A percentile compares a stretch with the other conserved stretches of the same genome.
phyloP scores from a whole-genome alignment of 2,113 vertebrate genomes.

The Shinisaurus crocodilurus region DNA sequence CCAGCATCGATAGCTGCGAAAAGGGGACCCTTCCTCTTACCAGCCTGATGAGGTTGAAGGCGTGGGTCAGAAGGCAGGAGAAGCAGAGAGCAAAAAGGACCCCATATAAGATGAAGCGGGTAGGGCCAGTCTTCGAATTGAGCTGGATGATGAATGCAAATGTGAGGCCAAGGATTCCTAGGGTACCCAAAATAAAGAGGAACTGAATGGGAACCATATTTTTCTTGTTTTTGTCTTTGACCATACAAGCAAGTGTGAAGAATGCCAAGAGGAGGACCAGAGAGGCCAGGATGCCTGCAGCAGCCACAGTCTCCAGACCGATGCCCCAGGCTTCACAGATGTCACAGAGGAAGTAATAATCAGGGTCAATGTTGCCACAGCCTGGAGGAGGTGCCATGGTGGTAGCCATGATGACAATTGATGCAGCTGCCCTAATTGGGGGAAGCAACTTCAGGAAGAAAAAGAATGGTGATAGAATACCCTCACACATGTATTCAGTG shows the following conservation, averaged over 20 bases:
- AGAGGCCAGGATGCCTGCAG: slow-evolving; percentile 79
- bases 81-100: slow-evolving; percentile 85
- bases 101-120: slow-evolving; percentile 82
- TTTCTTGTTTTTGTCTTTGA: slow-evolving; percentile 61
- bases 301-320: slow-evolving; percentile 79
- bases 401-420: slow-evolving; percentile 39
- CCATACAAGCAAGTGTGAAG: slow-evolving; percentile 71
- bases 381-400: slow-evolving; percentile 67
- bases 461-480: not conserved
- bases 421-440: not conserved
- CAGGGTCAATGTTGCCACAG: slow-evolving; percentile 37
- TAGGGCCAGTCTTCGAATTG: slow-evolving; percentile 79
- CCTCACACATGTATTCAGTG: not conserved
- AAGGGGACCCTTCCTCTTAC: slow-evolving; percentile 72
- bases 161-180: slow-evolving; percentile 82
- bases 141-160: slow-evolving; percentile 82
- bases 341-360: slow-evolving; percentile 80
- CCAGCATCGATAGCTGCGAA: slow-evolving; percentile 71
- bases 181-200: slow-evolving; percentile 80
- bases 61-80: slow-evolving; percentile 81
- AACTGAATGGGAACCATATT: slow-evolving; percentile 72
- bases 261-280: slow-evolving; percentile 72
- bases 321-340: slow-evolving; percentile 78
- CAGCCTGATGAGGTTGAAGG: slow-evolving; percentile 75
- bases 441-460: slow-evolving; percentile 16